phyloP scores from a whole-genome alignment of 2,797 vertebrate genomes.

The Poecilia velifera region DNA sequence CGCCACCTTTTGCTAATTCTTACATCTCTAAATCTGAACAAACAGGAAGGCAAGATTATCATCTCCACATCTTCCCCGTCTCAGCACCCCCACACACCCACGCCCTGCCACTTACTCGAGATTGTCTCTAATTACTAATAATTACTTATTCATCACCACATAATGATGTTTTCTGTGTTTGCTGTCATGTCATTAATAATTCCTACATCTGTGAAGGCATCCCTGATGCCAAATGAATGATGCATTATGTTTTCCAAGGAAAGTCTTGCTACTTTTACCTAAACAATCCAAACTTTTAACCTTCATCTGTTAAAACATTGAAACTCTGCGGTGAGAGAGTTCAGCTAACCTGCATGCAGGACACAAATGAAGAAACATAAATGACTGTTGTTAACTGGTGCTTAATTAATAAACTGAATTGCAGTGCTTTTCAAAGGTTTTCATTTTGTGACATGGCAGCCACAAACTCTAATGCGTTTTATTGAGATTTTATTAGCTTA shows the following conservation, averaged over 20 bases:
- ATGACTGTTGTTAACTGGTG: neutral
- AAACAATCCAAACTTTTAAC: neutral
- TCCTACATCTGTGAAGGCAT: neutral
- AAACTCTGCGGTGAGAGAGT: neutral
- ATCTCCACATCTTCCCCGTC: neutral
- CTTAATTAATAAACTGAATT: neutral
- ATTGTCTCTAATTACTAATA: neutral
- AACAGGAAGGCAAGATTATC: neutral
- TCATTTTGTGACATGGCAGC: neutral
- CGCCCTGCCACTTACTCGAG: neutral
- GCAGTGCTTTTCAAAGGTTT: neutral
- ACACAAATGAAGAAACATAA: neutral
- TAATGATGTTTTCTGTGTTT: neutral
- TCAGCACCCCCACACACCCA: no score
- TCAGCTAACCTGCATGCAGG: neutral
- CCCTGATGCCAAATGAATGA: neutral
- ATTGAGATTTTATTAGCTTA: neutral
- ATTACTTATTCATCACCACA: slow-evolving; percentile 1
- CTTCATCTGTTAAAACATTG: neutral
- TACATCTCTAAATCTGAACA: neutral
- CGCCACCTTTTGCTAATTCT: neutral
- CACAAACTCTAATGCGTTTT: neutral
- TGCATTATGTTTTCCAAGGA: neutral
- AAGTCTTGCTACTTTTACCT: neutral
- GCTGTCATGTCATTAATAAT: neutral